A percentile compares a stretch with the other conserved stretches of the same genome.
Conservation (phyloP, 2,888 invertebrate species). For the Acrobeloides nanus region DNA sequence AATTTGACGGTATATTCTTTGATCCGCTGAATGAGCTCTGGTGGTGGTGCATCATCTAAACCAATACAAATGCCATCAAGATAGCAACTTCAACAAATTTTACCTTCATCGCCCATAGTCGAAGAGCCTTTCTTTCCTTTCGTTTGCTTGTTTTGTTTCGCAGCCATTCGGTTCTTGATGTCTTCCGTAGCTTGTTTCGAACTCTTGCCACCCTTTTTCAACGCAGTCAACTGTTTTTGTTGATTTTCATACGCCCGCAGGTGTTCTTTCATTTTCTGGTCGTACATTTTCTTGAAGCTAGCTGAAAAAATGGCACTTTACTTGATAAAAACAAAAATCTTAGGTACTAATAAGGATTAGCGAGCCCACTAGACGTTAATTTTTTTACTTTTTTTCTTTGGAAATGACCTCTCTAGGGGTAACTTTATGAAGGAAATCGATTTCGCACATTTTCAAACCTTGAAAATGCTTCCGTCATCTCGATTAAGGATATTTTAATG, state of each 20-base stretch:
- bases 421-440: too few relatives aligned
- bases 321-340: not conserved
- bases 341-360: too few relatives aligned
- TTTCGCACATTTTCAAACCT: too few relatives aligned
- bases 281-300: constrained; percentile 92
- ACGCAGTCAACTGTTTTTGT: constrained; percentile 84
- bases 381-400: too few relatives aligned
- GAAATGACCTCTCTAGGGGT: too few relatives aligned
- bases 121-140: constrained; percentile 30
- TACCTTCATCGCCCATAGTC: constrained; percentile 33
- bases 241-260: constrained; percentile 96
- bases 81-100: constrained; percentile 1
- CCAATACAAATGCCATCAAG: constrained; percentile 7
- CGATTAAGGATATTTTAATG: constrained; percentile 1
- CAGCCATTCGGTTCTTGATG: constrained; percentile 21
- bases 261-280: constrained; percentile 88
- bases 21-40: constrained; percentile 77
- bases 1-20: constrained; percentile 96
- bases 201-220: constrained; percentile 92
- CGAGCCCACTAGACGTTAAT: too few relatives aligned
- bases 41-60: constrained; percentile 68
- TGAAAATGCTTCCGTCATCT: not conserved
- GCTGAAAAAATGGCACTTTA: too few relatives aligned
- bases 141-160: constrained; percentile 26
- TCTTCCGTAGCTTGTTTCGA: constrained; percentile 72